These are phyloP conservation scores for Drosophila lacicola DNA, from an alignment of 2,888 invertebrate genomes.

Conservation along the genomic window DNA sequence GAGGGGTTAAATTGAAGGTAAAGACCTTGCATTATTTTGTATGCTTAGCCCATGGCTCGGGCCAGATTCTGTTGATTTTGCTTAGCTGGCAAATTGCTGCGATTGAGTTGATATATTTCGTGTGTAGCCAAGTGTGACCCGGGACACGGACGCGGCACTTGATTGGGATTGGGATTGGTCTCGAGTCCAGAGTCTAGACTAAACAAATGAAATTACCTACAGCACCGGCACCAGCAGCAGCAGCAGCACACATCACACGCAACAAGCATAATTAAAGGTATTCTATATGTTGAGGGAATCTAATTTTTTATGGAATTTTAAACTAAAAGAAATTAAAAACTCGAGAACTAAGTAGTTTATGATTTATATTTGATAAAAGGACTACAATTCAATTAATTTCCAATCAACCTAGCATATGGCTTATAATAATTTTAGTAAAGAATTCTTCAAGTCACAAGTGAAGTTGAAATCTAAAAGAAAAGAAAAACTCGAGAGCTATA, in stretches of 20 bases:
- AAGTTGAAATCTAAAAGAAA: too few species aligned
- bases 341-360: not conserved
- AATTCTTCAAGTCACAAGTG: too few species aligned
- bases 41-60: constrained; percentile 8
- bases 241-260: not conserved
- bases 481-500: too few species aligned
- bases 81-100: constrained; percentile 52
- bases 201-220: constrained; percentile 9
- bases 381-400: too few species aligned
- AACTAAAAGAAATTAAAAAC: not conserved
- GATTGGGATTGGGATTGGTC: constrained; percentile 20
- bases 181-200: constrained; percentile 21
- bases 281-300: not conserved
- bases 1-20: constrained; percentile 11
- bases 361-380: too few species aligned
- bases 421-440: too few species aligned
- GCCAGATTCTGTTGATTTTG: constrained; percentile 45
- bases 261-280: constrained; percentile 4
- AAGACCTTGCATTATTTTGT: constrained; percentile 30
- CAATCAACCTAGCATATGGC: too few species aligned
- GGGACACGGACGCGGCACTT: constrained; percentile 4
- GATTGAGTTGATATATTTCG: constrained; percentile 53
- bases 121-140: constrained; percentile 36
- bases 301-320: not conserved
- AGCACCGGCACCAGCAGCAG: not conserved